Conservation (phyloP, 1,140 invertebrate species). For the Halesus radiatus region DNA sequence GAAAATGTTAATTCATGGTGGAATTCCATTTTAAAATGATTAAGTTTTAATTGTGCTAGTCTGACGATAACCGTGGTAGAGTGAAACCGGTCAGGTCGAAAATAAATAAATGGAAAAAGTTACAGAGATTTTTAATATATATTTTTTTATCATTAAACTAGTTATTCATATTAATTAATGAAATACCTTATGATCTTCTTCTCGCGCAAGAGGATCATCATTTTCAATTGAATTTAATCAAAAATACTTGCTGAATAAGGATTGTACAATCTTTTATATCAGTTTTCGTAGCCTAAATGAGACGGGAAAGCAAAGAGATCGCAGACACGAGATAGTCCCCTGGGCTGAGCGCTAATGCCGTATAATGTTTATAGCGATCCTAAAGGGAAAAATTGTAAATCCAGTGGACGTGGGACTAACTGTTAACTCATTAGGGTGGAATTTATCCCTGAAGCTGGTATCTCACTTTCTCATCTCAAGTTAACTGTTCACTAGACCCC, state of each 20-base stretch:
- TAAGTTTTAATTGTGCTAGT: no score
- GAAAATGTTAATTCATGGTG: no score
- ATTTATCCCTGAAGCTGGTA: no score
- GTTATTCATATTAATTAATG: background rate
- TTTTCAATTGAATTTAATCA: conserved; percentile 55
- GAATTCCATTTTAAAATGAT: no score
- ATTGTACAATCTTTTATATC: conserved; percentile 49
- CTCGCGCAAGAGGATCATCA: conserved; percentile 5
- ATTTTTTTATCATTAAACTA: background rate
- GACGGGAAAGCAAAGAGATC: conserved; percentile 54
- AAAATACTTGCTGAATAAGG: conserved; percentile 49
- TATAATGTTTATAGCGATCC: conserved; percentile 50
- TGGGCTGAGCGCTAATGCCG: conserved; percentile 50
- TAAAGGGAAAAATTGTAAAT: background rate
- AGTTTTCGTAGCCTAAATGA: conserved; percentile 54
- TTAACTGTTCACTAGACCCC: no score
- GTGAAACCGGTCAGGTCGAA: no score
- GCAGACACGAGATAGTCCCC: conserved; percentile 47
- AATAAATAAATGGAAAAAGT: no score
- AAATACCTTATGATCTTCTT: background rate
- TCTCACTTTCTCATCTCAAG: no score
- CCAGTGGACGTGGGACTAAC: conserved; percentile 9
- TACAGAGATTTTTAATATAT: no score
- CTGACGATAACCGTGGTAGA: no score
- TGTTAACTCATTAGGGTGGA: no score